Percentiles rank a stretch among this genome's conserved stretches.
Conservation (phyloP, 2,888 invertebrate genomes). For the Ellobium chinense region DNA sequence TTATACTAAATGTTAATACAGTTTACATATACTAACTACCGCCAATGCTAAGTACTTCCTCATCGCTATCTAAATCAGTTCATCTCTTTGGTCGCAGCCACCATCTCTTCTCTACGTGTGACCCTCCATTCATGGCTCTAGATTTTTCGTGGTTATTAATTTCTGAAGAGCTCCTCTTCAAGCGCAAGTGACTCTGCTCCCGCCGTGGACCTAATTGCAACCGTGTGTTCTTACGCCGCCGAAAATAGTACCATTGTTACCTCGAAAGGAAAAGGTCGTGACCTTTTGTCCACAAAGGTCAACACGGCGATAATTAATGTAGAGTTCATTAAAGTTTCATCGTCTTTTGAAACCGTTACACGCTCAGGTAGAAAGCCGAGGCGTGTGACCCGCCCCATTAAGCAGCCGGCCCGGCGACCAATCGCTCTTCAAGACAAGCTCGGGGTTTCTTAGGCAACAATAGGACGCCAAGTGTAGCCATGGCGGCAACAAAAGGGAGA, state of each 20-base stretch:
- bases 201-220: conserved; percentile 38
- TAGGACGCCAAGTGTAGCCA: neutral
- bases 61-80: too few species aligned
- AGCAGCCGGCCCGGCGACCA: conserved; percentile 5
- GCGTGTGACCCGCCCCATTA: conserved; percentile 17
- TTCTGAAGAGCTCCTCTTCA: conserved; percentile 21
- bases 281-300: conserved; percentile 39
- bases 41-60: too few species aligned
- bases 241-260: conserved; percentile 34
- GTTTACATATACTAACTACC: too few species aligned
- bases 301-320: conserved; percentile 33
- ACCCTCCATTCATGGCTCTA: neutral
- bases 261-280: conserved; percentile 23
- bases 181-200: neutral
- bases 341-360: conserved; percentile 16
- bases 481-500: neutral
- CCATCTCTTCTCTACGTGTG: too few species aligned
- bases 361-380: conserved; percentile 37
- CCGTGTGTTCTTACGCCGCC: conserved; percentile 31
- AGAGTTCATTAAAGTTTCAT: conserved; percentile 45
- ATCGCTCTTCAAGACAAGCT: conserved; percentile 1
- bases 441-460: neutral
- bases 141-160: conserved; percentile 9
- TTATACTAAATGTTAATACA: too few species aligned
- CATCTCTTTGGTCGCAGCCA: too few species aligned